Evolutionary conservation across 2,888 invertebrate species (phyloP).

Genomic region (Ditula angustiorana): DNA sequence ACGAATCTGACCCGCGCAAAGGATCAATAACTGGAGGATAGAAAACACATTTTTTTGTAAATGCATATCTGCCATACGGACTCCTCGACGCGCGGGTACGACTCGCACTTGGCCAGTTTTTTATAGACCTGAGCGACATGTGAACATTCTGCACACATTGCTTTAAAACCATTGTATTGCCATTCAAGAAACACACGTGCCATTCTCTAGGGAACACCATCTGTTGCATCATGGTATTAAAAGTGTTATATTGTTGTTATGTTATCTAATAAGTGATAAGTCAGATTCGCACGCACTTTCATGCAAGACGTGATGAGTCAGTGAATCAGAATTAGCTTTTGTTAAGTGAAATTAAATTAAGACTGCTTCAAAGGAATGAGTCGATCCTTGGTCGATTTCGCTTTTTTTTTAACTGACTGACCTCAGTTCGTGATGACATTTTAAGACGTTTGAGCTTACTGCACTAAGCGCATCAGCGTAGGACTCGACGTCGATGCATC

Average conservation of each 20-base stretch:
- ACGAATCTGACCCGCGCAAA: too few species aligned
- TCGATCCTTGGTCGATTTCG: constrained; percentile 26
- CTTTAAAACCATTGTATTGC: constrained; percentile 28
- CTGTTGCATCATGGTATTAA: constrained; percentile 23
- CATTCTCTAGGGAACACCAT: constrained; percentile 44
- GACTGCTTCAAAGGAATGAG: constrained; percentile 29
- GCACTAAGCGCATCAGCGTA: too few species aligned
- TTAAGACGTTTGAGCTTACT: constrained; percentile 22
- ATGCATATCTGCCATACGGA: too few species aligned
- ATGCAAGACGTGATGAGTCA: constrained; percentile 2
- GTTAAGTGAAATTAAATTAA: constrained; percentile 27
- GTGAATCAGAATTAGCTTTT: constrained; percentile 21
- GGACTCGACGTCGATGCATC: too few species aligned
- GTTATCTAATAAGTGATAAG: constrained; percentile 20
- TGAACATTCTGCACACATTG: constrained; percentile 25
- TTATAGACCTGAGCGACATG: constrained; percentile 13
- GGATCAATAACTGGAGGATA: not conserved
- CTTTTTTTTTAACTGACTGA: constrained; percentile 29
- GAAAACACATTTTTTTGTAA: not conserved
- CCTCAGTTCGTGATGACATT: constrained; percentile 30
- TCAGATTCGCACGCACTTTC: constrained; percentile 15
- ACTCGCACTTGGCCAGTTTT: too few species aligned
- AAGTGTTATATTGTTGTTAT: too few species aligned
- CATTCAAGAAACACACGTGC: constrained; percentile 51
- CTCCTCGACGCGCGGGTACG: too few species aligned